phyloP scores from a whole-genome alignment of 1,140 invertebrate genomes.

The Ridgeia piscesae region DNA sequence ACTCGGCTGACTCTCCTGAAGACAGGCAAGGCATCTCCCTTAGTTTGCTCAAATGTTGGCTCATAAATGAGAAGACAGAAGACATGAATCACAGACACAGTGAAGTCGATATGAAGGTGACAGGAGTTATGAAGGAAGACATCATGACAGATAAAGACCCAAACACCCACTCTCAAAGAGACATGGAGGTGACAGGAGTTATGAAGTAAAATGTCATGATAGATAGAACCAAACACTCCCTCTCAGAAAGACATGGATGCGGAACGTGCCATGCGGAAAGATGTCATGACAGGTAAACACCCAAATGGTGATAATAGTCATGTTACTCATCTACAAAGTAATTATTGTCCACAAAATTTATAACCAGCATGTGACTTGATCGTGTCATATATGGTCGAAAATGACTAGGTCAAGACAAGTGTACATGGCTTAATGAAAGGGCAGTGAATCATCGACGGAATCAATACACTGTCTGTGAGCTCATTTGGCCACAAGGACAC shows the following conservation, averaged over 20 bases:
- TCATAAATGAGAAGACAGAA: no score
- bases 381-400: no score
- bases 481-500: neutral
- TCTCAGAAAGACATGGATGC: no score
- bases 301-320: no score
- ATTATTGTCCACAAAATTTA: neutral
- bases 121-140: no score
- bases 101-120: no score
- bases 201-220: neutral
- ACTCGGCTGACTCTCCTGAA: conserved; percentile 48
- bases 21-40: neutral
- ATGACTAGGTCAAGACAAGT: neutral
- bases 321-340: no score
- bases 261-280: no score
- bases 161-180: neutral
- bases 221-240: no score
- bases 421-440: neutral
- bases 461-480: neutral
- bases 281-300: no score
- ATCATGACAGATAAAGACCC: neutral
- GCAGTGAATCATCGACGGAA: neutral
- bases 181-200: neutral
- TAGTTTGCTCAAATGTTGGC: neutral
- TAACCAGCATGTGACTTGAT: no score
- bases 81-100: neutral